Base-by-base conservation (phyloP, 2,113 vertebrate genomes). In the Strix aluco region DNA sequence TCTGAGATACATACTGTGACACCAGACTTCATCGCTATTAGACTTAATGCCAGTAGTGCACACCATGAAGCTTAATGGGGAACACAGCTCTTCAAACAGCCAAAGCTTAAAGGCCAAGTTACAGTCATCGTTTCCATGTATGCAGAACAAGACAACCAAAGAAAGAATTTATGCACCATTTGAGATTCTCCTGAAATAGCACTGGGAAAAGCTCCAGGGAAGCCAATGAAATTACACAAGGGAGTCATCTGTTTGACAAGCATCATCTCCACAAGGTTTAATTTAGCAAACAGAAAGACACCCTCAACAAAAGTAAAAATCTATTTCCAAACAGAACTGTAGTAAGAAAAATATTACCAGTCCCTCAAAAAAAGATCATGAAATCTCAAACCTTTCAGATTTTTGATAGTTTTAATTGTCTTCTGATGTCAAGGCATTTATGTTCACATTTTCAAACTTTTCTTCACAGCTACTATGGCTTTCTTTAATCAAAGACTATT, bases 161-260 rank as follows among this genome's bases (percentile, higher is more conserved):
- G 80, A 89, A 74, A 70, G 57, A 14, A 67, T 81, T 94, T 95
- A 66, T 74, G 65, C 34, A 70, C 18, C 61, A 65, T 67, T 84
- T 81, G 73, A 86, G 55, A 92, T 78, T 57, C 34, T 79, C 78
- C 69, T 81, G 52, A 96, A 95, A 96, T 72, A 91, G 57, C 57
- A 46, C 57, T 30, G 36, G 58, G 89, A 95, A 89, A 85, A 92
- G 70, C 57, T 95, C 73, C 57, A 92, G 84, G 70, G 91, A 89
- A 94, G 52, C 51, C 84, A 89, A 40, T 26, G 57, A 89, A 92
- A 87, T 92, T 85, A 75, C 69, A 79, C 46, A 72, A 65, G 59
- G 51, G 69, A 86, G 72, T 94, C 40, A 69, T 96, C 84, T 91
- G 38, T 86, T 95, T 92, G 84, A 89, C 65, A 87, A 73, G 72